Percentiles rank a stretch among this genome's conserved stretches.
phyloP scores from a whole-genome alignment of 2,113 vertebrate genomes.

The Tursiops truncatus region DNA sequence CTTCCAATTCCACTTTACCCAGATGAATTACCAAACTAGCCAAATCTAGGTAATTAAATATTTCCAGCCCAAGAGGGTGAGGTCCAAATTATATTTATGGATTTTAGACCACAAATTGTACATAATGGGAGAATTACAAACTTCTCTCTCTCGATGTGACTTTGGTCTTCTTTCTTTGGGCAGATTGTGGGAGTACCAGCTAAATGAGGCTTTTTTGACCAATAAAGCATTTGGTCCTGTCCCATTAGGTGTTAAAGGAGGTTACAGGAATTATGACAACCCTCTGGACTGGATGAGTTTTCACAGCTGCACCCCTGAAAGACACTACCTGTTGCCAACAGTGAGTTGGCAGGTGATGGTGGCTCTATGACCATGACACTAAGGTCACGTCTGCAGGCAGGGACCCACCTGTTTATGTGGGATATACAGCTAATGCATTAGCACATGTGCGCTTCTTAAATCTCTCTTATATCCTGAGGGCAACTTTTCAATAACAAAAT shows the following conservation, averaged over 20 bases:
- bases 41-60: background rate
- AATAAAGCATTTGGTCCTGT: background rate
- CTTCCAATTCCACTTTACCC: background rate
- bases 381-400: background rate
- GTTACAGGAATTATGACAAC: background rate
- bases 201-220: background rate
- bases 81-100: background rate
- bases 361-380: background rate
- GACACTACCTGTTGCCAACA: background rate
- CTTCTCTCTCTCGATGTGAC: background rate
- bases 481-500: background rate
- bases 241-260: background rate
- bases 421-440: no score
- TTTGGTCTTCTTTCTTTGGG: background rate
- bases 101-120: background rate
- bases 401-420: no score
- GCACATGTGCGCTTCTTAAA: background rate
- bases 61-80: background rate
- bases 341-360: background rate
- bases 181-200: background rate
- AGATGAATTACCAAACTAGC: background rate
- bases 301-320: background rate
- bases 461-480: background rate
- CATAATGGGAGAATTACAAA: background rate
- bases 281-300: background rate